These are phyloP conservation scores for Lithophane leautieri DNA, from an alignment of 2,888 invertebrate genomes.

Conservation along the genomic window DNA sequence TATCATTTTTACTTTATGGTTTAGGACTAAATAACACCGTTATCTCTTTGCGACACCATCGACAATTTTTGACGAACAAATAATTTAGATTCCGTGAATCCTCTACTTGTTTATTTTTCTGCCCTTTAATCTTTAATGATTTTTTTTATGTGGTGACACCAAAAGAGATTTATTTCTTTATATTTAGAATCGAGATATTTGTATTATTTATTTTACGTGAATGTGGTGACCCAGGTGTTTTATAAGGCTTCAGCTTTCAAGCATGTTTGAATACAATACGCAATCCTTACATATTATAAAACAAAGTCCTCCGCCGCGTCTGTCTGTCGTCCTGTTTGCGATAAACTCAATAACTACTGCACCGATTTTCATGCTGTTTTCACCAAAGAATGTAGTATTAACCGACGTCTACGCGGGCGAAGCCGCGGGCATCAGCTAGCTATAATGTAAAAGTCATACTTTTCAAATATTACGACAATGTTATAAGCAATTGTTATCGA, in stretches of 20 bases:
- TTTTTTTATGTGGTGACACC: conserved; percentile 51
- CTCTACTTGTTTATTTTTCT: conserved; percentile 61
- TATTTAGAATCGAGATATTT: conserved; percentile 48
- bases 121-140: conserved; percentile 62
- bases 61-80: conserved; percentile 52
- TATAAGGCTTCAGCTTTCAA: not conserved
- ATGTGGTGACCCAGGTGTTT: conserved; percentile 22
- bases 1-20: conserved; percentile 12
- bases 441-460: too few relatives aligned
- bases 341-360: too few relatives aligned
- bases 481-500: not conserved
- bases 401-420: too few relatives aligned
- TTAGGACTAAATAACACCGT: conserved; percentile 42
- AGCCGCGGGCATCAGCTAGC: too few relatives aligned
- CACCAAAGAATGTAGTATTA: too few relatives aligned
- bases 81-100: conserved; percentile 49
- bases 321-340: too few relatives aligned
- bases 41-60: conserved; percentile 61
- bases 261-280: conserved; percentile 18
- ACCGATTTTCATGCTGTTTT: too few relatives aligned
- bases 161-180: conserved; percentile 54
- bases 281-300: too few relatives aligned
- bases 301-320: too few relatives aligned
- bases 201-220: conserved; percentile 49
- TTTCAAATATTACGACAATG: not conserved